Conservation (phyloP, 2,797 vertebrate species). For the Numenius phaeopus region DNA sequence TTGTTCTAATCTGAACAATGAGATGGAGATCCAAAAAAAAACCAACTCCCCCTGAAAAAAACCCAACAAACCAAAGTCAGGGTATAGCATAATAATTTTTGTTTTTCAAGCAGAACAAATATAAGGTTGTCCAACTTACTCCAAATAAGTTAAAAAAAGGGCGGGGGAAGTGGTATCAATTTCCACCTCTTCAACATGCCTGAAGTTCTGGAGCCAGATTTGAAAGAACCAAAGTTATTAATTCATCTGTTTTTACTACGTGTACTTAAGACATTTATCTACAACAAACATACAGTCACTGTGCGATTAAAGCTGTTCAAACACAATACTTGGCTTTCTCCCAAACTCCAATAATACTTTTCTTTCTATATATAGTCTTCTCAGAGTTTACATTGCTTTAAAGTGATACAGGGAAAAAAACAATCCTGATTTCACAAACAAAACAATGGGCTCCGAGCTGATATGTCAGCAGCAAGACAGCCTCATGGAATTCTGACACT, state of each 20-base stretch:
- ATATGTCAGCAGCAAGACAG: background rate
- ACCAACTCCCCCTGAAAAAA: background rate
- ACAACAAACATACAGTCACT: slow-evolving; percentile 51
- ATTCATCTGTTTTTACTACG: slow-evolving; percentile 42
- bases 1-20: background rate
- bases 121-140: background rate
- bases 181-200: background rate
- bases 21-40: background rate
- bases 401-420: slow-evolving; percentile 53
- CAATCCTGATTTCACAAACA: slow-evolving; percentile 15
- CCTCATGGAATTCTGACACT: background rate
- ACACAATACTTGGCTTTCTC: slow-evolving; percentile 67
- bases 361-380: slow-evolving; percentile 61
- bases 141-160: background rate
- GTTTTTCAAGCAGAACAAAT: background rate
- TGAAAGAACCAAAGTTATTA: slow-evolving; percentile 24
- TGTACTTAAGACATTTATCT: slow-evolving; percentile 61
- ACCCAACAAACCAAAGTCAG: background rate
- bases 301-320: slow-evolving; percentile 63
- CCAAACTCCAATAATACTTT: slow-evolving; percentile 60
- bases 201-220: background rate
- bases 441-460: slow-evolving; percentile 23
- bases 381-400: slow-evolving; percentile 42
- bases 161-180: background rate
- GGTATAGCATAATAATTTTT: rapidly evolving